Evolutionary conservation across 1,140 invertebrate genomes (phyloP).

Genomic region (Vanessa tameamea): DNA sequence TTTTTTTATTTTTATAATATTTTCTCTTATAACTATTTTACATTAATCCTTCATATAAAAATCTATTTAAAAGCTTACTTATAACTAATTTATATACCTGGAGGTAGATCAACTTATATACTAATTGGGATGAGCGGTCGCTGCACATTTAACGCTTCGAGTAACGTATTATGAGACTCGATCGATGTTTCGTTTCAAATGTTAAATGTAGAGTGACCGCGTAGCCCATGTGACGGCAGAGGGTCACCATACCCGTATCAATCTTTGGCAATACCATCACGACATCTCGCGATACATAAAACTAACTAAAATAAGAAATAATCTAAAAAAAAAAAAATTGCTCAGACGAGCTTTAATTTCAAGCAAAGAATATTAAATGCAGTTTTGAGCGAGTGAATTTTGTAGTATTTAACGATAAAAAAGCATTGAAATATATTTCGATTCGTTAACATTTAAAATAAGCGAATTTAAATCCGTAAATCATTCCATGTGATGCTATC

Average conservation of each 20-base stretch:
- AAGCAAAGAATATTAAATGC: constrained; percentile 55
- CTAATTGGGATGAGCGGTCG: constrained; percentile 63
- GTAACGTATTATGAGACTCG: constrained; percentile 1
- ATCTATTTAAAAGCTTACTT: constrained; percentile 76
- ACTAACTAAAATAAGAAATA: constrained; percentile 41
- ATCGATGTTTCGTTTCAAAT: constrained; percentile 14
- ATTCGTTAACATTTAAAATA: neutral
- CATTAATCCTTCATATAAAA: constrained; percentile 77
- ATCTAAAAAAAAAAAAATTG: constrained; percentile 49
- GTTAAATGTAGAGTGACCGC: constrained; percentile 56
- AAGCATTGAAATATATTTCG: no score
- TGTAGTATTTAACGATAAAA: neutral
- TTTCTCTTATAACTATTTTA: constrained; percentile 63
- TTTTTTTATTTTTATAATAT: constrained; percentile 64
- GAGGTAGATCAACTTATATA: constrained; percentile 80
- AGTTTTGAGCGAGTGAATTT: constrained; percentile 52
- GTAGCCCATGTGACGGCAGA: constrained; percentile 75
- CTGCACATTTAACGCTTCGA: constrained; percentile 38
- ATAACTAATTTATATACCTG: constrained; percentile 71
- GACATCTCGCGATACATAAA: constrained; percentile 74
- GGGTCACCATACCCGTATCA: constrained; percentile 81
- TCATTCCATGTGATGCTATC: neutral
- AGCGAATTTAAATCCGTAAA: neutral
- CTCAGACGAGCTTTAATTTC: constrained; percentile 51
- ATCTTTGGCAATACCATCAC: constrained; percentile 82